A percentile compares a stretch with the other conserved stretches of the same genome.
Evolutionary conservation across 1,140 invertebrate genomes (phyloP).

Genomic region (Oncopodura yosiiana): DNA sequence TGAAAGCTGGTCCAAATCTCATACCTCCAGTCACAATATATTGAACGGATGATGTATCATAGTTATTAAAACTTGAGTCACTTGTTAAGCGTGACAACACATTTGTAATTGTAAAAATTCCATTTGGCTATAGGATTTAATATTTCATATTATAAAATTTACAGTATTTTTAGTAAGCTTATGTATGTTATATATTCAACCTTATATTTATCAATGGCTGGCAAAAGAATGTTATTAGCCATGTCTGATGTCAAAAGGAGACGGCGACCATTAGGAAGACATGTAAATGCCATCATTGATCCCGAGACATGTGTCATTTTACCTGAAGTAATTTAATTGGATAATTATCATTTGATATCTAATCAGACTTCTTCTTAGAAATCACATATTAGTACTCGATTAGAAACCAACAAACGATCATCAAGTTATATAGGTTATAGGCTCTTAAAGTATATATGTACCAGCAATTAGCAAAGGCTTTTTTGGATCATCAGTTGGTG

Average conservation of each 20-base stretch:
- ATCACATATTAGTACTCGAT: too few relatives aligned
- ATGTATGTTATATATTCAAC: too few relatives aligned
- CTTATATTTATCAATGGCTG: slow-evolving; percentile 9
- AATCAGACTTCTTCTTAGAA: too few relatives aligned
- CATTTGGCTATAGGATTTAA: too few relatives aligned
- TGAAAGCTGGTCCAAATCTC: slow-evolving; percentile 1
- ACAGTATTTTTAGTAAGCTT: too few relatives aligned
- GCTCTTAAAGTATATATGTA: too few relatives aligned
- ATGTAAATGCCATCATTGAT: slow-evolving; percentile 3
- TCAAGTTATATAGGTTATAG: too few relatives aligned
- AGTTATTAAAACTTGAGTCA: neutral
- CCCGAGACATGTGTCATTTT: slow-evolving; percentile 17
- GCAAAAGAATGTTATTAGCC: slow-evolving; percentile 5
- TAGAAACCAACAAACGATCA: too few relatives aligned
- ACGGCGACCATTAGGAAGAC: neutral
- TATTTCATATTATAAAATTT: too few relatives aligned
- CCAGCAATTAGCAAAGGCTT: too few relatives aligned
- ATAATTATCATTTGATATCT: too few relatives aligned
- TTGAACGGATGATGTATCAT: neutral
- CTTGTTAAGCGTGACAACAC: slow-evolving; percentile 2
- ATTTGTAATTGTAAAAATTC: slow-evolving; percentile 18
- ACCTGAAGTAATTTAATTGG: slow-evolving; percentile 1
- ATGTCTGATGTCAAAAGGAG: neutral
- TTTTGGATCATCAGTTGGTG: too few relatives aligned
- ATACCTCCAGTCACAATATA: slow-evolving; percentile 5